A percentile compares a stretch with the other conserved stretches of the same genome.
These are phyloP conservation scores for Chionodraco myersi DNA, from an alignment of 2,113 vertebrate species.

Conservation along the genomic window DNA sequence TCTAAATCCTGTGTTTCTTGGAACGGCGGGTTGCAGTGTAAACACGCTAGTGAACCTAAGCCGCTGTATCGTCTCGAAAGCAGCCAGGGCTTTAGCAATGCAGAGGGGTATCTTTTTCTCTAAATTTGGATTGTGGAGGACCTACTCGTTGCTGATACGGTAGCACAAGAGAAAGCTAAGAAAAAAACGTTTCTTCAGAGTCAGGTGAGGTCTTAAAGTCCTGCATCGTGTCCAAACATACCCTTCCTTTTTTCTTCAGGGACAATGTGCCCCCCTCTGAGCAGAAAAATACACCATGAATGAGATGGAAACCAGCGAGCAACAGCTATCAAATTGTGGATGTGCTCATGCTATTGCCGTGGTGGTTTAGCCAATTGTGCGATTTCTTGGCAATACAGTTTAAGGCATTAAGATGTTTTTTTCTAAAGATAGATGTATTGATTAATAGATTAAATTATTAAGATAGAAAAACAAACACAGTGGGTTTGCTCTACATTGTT, in stretches of 20 bases:
- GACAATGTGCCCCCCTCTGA: slow-evolving; percentile 55
- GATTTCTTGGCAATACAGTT: background rate
- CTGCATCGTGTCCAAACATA: slow-evolving; percentile 16
- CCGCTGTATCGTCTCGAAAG: slow-evolving; percentile 40
- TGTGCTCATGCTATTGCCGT: background rate
- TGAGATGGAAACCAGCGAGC: background rate
- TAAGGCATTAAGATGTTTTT: background rate
- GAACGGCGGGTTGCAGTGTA: slow-evolving; percentile 66
- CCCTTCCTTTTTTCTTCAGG: slow-evolving; percentile 44
- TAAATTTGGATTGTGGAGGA: slow-evolving; percentile 45
- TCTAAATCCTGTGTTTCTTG: slow-evolving; percentile 69
- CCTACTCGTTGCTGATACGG: slow-evolving; percentile 5
- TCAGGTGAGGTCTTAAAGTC: slow-evolving; percentile 10
- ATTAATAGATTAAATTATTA: background rate
- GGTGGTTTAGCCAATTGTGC: background rate
- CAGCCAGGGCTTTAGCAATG: slow-evolving; percentile 19
- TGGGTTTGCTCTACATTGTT: background rate
- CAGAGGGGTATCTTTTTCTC: slow-evolving; percentile 6
- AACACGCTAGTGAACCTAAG: slow-evolving; percentile 62
- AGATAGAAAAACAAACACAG: background rate
- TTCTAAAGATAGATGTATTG: background rate
- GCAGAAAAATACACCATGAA: slow-evolving; percentile 9
- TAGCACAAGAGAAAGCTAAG: slow-evolving; percentile 12
- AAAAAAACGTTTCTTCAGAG: background rate
- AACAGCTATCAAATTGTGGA: background rate